Base-by-base conservation (phyloP, 2,113 vertebrate species). In the Laticauda laticaudata region DNA sequence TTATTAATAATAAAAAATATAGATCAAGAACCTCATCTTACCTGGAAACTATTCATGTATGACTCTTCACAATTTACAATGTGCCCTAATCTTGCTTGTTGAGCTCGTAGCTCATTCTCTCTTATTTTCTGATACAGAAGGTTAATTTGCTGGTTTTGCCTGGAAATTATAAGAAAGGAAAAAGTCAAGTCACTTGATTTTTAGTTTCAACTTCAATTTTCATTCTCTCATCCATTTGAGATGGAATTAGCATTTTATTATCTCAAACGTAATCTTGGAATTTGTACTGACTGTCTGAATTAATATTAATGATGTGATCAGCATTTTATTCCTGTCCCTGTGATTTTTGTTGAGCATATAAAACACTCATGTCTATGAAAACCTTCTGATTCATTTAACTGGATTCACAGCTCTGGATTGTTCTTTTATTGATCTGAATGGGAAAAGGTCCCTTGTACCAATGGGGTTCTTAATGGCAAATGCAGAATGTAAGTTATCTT, bases 111-210 rank as follows among this genome's bases (percentile, higher is more conserved):
- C 96, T 99, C 98, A 48, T 99, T 99, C 96, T 99, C 98, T 93
- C 98, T 98, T 97, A 99, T 98, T 94, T 98, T 98, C 61, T 98
- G 98, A n/a, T 99, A 98, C 5, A 99, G 97, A 93, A 97, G 98
- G 91, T 98, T 96, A 93, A 99, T 99, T 97, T 99, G 98, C 94
- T 99, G 99, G 96, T 99, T 99, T 95, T 99, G 99, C 93, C 99
- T 99, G 97, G 64, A 97, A 98, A 86, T 96, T n/a, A 96, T 69
- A 93, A 94, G 10, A 14, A 43, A 94, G 87, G 2, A 87, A 12
- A 59, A 95, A 91, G 93, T 39, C 0, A 15, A 24, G 26, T 0
- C 34, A 6, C 23, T 34, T 53, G 91, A 43, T 23, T 94, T 5
- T 56, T 24, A 87, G 2, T 43, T 1, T 64, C 61, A 0, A 1